A percentile compares a stretch with the other conserved stretches of the same genome.
These are phyloP conservation scores for Tympanuchus pallidicinctus DNA, from an alignment of 2,113 vertebrate species.

Conservation along the genomic window DNA sequence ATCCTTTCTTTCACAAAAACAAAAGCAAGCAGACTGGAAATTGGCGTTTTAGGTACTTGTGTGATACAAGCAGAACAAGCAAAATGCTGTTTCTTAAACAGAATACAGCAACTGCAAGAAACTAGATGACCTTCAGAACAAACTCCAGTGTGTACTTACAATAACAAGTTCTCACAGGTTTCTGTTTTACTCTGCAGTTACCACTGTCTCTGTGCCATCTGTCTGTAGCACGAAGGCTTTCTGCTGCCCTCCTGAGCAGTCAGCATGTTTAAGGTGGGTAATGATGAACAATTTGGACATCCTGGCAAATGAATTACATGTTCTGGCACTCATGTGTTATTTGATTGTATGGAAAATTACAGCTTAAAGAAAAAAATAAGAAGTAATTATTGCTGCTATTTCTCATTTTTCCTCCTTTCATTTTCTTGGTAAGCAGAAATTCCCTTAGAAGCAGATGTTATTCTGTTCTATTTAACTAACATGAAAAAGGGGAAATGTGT, in stretches of 20 bases:
- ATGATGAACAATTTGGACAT: neutral
- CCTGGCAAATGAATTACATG: neutral
- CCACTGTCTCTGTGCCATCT: neutral
- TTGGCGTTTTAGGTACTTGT: neutral
- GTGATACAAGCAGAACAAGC: neutral
- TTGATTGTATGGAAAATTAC: neutral
- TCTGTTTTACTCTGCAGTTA: neutral
- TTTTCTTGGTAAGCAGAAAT: neutral
- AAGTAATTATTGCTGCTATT: neutral
- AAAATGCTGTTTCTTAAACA: neutral
- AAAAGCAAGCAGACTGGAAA: neutral
- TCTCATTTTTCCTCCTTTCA: neutral
- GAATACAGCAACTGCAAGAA: constrained; percentile 25
- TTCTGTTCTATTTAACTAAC: neutral
- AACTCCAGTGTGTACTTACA: neutral
- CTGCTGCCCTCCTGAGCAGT: neutral
- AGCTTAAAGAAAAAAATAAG: neutral
- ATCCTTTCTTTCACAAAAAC: neutral
- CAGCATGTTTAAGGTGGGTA: neutral
- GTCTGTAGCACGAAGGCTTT: neutral
- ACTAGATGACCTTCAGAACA: neutral
- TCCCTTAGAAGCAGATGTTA: neutral
- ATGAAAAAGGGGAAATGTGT: neutral
- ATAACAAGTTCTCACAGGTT: neutral
- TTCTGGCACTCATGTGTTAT: neutral